Conservation (phyloP, 1,140 invertebrate genomes). For the Triops cancriformis region DNA sequence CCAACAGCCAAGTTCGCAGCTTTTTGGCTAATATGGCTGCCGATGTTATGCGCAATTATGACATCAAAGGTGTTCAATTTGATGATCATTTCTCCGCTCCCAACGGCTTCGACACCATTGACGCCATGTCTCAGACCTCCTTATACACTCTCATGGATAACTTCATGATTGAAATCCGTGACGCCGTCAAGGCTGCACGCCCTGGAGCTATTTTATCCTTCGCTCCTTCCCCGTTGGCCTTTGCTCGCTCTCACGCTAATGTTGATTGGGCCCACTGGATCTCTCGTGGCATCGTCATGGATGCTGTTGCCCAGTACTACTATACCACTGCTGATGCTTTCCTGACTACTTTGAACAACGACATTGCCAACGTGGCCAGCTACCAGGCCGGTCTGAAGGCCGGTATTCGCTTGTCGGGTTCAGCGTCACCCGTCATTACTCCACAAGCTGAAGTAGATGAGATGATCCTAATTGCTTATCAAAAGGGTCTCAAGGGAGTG, state of each 20-base stretch:
- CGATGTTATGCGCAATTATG: slow-evolving; percentile 24
- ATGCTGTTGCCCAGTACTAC: slow-evolving; percentile 25
- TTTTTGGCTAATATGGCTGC: slow-evolving; percentile 21
- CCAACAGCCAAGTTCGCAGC: slow-evolving; percentile 17
- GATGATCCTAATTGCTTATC: slow-evolving; percentile 26
- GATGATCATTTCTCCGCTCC: slow-evolving; percentile 25
- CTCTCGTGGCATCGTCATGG: slow-evolving; percentile 16
- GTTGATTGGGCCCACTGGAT: slow-evolving; percentile 27
- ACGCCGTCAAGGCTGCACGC: slow-evolving; percentile 12
- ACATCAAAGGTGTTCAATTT: slow-evolving; percentile 23
- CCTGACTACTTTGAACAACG: slow-evolving; percentile 17
- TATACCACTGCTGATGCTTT: slow-evolving; percentile 22
- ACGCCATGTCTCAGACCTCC: slow-evolving; percentile 11
- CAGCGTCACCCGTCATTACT: slow-evolving; percentile 16
- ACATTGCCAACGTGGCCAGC: slow-evolving; percentile 20
- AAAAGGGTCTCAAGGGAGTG: slow-evolving; percentile 22
- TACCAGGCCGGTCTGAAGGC: slow-evolving; percentile 19
- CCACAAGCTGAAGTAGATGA: slow-evolving; percentile 22
- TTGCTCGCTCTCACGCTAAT: slow-evolving; percentile 21
- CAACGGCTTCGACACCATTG: slow-evolving; percentile 23
- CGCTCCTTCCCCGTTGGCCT: slow-evolving; percentile 21
- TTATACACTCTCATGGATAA: slow-evolving; percentile 21
- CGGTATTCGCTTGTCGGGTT: slow-evolving; percentile 24
- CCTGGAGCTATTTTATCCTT: slow-evolving; percentile 19
- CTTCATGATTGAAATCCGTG: slow-evolving; percentile 15